These are phyloP conservation scores for Leuctra nigra DNA, from an alignment of 2,888 invertebrate genomes.

Conservation along the genomic window DNA sequence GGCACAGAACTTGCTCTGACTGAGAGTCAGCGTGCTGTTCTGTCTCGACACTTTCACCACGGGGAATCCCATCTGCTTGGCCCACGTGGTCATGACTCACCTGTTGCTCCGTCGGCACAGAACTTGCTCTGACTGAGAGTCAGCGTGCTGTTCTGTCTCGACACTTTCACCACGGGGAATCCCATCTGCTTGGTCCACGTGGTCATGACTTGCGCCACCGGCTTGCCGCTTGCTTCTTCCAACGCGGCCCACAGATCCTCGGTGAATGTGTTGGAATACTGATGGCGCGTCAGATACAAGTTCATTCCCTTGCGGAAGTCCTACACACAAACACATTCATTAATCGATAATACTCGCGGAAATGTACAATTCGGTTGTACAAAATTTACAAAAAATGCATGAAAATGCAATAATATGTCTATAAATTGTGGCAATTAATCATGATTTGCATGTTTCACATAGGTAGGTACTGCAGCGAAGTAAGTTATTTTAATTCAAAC, in stretches of 20 bases:
- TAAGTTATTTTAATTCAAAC: no score
- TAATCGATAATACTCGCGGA: no score
- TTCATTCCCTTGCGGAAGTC: constrained; percentile 92
- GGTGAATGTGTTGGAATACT: constrained; percentile 87
- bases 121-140: constrained; percentile 76
- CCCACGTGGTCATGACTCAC: constrained; percentile 94
- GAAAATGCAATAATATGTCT: no score
- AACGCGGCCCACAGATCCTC: constrained; percentile 90
- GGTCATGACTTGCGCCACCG: constrained; percentile 87
- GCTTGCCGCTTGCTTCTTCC: constrained; percentile 81
- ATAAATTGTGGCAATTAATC: no score
- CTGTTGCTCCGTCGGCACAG: constrained; percentile 66
- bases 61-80: constrained; percentile 92
- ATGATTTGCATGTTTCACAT: no score
- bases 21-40: constrained; percentile 59
- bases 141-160: constrained; percentile 54
- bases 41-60: constrained; percentile 56
- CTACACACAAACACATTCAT: constrained; percentile 33
- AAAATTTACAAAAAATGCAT: no score
- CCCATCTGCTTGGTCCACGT: constrained; percentile 97
- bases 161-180: constrained; percentile 72
- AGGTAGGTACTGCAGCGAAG: no score
- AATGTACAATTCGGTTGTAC: no score
- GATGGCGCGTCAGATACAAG: constrained; percentile 76
- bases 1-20: constrained; percentile 82